Percentiles rank a stretch among this genome's conserved stretches.
Conservation (phyloP, 2,797 vertebrate genomes). For the Danionella dracula region DNA sequence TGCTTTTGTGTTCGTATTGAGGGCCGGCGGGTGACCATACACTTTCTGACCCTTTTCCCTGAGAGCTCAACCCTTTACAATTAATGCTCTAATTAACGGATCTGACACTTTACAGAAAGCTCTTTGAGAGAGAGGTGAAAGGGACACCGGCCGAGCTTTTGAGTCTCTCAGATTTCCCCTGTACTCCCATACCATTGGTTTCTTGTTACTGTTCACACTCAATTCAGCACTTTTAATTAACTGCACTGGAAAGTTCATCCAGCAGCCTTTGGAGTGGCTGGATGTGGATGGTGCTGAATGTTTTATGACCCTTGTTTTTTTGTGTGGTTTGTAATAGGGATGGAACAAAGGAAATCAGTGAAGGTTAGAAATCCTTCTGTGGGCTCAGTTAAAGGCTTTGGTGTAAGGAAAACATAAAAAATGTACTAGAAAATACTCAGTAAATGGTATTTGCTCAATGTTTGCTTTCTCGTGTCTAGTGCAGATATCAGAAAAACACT, state of each 20-base stretch:
- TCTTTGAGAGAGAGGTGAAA: slow-evolving; percentile 66
- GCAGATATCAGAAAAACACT: no score
- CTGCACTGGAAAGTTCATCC: slow-evolving; percentile 61
- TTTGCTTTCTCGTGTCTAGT: no score
- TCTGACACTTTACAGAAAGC: slow-evolving; percentile 71
- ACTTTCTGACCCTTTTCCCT: slow-evolving; percentile 59
- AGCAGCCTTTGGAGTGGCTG: slow-evolving; percentile 45
- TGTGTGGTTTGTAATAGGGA: slow-evolving; percentile 38
- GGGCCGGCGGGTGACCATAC: slow-evolving; percentile 49
- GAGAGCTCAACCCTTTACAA: slow-evolving; percentile 68
- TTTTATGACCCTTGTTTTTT: slow-evolving; percentile 45
- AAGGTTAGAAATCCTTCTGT: slow-evolving; percentile 6
- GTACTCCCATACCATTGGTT: slow-evolving; percentile 67
- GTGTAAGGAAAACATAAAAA: slow-evolving; percentile 15
- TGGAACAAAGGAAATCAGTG: slow-evolving; percentile 35
- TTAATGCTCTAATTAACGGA: slow-evolving; percentile 77
- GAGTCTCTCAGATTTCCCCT: slow-evolving; percentile 57
- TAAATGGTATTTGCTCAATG: no score
- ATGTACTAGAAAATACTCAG: no score
- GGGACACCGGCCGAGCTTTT: slow-evolving; percentile 65
- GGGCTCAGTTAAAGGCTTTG: slow-evolving; percentile 34
- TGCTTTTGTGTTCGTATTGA: slow-evolving; percentile 52
- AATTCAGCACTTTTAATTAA: slow-evolving; percentile 76
- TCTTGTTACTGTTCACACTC: slow-evolving; percentile 69
- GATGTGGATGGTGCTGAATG: slow-evolving; percentile 32